Percentiles rank a stretch among this genome's conserved stretches.
Evolutionary conservation across 2,113 vertebrate species (phyloP).

Genomic region (Poicephalus gulielmi): DNA sequence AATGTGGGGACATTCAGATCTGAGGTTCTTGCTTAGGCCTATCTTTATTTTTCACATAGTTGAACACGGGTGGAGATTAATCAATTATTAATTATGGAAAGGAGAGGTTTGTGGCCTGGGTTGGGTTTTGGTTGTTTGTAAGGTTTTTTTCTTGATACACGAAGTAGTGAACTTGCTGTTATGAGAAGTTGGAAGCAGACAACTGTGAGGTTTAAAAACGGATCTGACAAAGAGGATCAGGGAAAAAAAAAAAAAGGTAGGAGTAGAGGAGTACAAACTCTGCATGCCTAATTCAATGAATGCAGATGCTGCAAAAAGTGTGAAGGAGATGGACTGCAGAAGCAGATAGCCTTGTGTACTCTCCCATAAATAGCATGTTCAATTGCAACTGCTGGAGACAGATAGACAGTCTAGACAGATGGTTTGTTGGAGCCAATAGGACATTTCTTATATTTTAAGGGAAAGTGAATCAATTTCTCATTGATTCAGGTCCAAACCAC

Average conservation of each 20-base stretch:
- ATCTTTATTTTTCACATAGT: neutral
- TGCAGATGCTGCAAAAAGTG: neutral
- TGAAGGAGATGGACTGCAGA: neutral
- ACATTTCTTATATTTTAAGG: neutral
- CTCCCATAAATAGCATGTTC: neutral
- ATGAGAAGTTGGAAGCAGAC: neutral
- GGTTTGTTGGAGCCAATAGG: neutral
- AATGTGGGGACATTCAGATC: neutral
- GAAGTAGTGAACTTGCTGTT: neutral
- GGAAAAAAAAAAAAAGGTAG: neutral
- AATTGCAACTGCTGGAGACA: neutral
- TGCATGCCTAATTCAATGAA: neutral
- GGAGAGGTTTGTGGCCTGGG: neutral
- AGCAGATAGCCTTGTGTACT: neutral
- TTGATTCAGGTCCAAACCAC: constrained; percentile 22
- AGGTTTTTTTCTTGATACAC: neutral
- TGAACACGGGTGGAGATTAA: neutral
- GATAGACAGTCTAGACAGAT: neutral
- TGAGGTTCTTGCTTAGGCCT: neutral
- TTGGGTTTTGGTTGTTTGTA: neutral
- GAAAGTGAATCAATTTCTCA: neutral
- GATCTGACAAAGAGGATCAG: neutral
- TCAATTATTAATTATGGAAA: neutral
- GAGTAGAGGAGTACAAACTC: fast-evolving
- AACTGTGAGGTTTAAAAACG: neutral